phyloP scores from a whole-genome alignment of 2,888 invertebrate species.

The Cyaniris semiargus region DNA sequence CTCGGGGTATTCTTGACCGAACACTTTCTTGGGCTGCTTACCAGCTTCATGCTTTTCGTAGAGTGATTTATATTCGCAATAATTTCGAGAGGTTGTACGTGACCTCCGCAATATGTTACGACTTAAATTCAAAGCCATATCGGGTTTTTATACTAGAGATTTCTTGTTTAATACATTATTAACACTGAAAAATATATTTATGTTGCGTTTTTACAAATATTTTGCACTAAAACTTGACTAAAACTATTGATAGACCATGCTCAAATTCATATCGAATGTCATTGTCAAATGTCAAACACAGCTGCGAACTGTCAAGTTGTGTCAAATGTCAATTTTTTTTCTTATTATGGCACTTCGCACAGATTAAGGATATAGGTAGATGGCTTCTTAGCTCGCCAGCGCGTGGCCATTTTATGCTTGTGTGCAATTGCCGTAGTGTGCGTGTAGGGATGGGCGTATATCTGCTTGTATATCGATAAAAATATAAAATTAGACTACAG shows the following conservation, averaged over 20 bases:
- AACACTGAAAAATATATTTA: background rate
- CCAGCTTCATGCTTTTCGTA: conserved; percentile 68
- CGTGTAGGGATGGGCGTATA: too few relatives aligned
- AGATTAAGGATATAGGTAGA: too few relatives aligned
- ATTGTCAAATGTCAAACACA: too few relatives aligned
- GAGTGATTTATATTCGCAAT: conserved; percentile 61
- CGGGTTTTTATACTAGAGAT: background rate
- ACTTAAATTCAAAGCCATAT: conserved; percentile 56
- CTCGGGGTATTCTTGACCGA: conserved; percentile 73
- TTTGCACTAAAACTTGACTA: background rate
- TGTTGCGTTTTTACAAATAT: background rate
- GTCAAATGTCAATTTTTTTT: too few relatives aligned
- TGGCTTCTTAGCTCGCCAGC: too few relatives aligned
- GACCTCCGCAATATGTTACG: conserved; percentile 40
- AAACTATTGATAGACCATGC: background rate
- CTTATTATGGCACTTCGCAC: too few relatives aligned
- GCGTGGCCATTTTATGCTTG: too few relatives aligned
- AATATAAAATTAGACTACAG: too few relatives aligned
- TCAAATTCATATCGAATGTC: too few relatives aligned
- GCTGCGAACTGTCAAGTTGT: too few relatives aligned
- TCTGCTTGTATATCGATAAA: too few relatives aligned
- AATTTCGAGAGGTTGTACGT: conserved; percentile 51
- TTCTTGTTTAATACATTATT: background rate
- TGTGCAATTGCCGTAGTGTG: too few relatives aligned
- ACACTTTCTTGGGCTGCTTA: conserved; percentile 52